These are phyloP conservation scores for Pantherophis alleghaniensis DNA, from an alignment of 2,797 vertebrate genomes.

Conservation along the genomic window DNA sequence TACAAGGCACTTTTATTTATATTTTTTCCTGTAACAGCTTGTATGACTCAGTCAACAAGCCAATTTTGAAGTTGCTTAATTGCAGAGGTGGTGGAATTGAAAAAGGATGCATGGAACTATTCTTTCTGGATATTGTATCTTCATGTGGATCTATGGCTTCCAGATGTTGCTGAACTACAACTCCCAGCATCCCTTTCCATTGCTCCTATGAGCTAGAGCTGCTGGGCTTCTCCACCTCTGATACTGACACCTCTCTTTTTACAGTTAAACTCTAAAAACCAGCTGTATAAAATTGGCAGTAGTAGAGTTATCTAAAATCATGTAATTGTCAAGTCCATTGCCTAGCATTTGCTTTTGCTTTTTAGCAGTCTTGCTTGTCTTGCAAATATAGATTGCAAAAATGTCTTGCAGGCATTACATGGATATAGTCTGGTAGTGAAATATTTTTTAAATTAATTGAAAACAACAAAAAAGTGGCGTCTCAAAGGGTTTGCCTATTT, in stretches of 20 bases:
- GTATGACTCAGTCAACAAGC: neutral
- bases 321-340: constrained; percentile 46
- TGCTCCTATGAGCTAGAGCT: neutral
- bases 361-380: constrained; percentile 52
- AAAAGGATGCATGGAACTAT: neutral
- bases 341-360: constrained; percentile 49
- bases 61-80: constrained; percentile 1
- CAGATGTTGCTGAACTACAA: neutral
- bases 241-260: neutral
- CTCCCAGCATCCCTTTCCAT: neutral
- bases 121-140: neutral
- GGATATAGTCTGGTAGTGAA: constrained; percentile 60
- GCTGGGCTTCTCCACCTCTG: neutral
- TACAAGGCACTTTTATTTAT: neutral
- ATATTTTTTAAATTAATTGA: constrained; percentile 51
- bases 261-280: neutral
- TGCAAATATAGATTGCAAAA: constrained; percentile 59
- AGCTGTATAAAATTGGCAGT: constrained; percentile 50
- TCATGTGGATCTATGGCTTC: neutral
- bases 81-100: neutral
- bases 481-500: constrained; percentile 50
- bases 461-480: constrained; percentile 24
- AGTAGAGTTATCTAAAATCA: constrained; percentile 31
- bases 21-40: neutral
- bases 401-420: constrained; percentile 64